Conservation (phyloP, 2,797 vertebrate genomes). For the Megaceryle alcyon region DNA sequence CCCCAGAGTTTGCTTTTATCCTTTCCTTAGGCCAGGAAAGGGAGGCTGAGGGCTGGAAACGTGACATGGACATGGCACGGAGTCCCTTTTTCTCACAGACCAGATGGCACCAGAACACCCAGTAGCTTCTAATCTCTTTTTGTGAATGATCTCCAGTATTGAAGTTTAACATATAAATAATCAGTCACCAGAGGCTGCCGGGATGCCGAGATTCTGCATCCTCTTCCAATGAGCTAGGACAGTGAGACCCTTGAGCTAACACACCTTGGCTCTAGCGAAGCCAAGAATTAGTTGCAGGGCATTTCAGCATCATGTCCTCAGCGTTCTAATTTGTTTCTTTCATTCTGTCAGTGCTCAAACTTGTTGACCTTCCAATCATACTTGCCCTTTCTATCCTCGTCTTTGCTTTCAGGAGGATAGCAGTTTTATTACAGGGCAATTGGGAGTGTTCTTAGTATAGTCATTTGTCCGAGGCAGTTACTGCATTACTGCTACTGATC, state of each 20-base stretch:
- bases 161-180: not conserved
- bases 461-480: slow-evolving; percentile 40
- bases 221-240: not conserved
- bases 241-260: not conserved
- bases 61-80: not conserved
- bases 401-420: slow-evolving; percentile 38
- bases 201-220: not conserved
- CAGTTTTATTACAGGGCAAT: slow-evolving; percentile 43
- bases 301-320: slow-evolving; percentile 7
- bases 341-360: slow-evolving; percentile 56
- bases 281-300: not conserved
- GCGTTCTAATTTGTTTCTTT: slow-evolving; percentile 52
- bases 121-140: not conserved
- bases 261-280: not conserved
- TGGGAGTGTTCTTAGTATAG: slow-evolving; percentile 40
- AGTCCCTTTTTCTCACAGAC: not conserved
- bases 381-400: slow-evolving; percentile 46
- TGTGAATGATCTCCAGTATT: not conserved
- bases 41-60: not conserved
- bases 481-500: slow-evolving; percentile 39
- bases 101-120: not conserved
- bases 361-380: slow-evolving; percentile 66
- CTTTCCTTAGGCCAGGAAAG: no score
- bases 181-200: not conserved
- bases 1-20: not conserved